phyloP scores from a whole-genome alignment of 92 coral and sea anemone genomes.

The Parazoanthus swiftii region DNA sequence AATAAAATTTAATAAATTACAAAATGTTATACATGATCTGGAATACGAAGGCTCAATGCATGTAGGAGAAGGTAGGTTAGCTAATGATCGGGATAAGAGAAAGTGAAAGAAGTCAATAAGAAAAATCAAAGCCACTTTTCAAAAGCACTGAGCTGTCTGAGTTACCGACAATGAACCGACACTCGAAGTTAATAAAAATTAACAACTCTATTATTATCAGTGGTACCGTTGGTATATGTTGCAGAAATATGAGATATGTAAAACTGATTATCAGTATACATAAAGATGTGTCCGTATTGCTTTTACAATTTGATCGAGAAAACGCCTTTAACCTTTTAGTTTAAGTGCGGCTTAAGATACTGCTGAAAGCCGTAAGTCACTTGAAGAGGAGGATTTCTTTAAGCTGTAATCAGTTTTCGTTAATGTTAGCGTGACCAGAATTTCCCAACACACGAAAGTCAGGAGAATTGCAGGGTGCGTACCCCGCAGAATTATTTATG shows the following conservation, averaged over 20 bases:
- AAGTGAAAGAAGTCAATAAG: no score
- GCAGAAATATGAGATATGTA: neutral
- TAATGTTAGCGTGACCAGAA: neutral
- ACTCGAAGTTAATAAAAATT: no score
- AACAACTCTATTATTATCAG: no score
- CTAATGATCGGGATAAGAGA: no score
- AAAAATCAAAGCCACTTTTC: no score
- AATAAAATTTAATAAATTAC: no score
- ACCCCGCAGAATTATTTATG: slow-evolving; percentile 8
- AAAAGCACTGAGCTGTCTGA: neutral
- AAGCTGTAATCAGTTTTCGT: neutral
- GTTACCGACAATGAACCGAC: neutral
- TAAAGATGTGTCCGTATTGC: neutral
- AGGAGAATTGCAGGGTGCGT: neutral
- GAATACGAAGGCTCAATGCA: no score
- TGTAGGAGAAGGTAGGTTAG: no score
- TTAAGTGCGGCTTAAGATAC: neutral
- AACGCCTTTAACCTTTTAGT: neutral
- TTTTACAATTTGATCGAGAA: neutral
- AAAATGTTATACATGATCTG: no score
- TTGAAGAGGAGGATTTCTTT: neutral
- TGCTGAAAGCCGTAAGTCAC: neutral
- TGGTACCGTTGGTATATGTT: neutral
- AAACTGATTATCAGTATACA: neutral
- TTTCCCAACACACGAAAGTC: neutral